These are phyloP conservation scores for Cecropterus lyciades DNA, from an alignment of 1,140 invertebrate species.

Conservation along the genomic window DNA sequence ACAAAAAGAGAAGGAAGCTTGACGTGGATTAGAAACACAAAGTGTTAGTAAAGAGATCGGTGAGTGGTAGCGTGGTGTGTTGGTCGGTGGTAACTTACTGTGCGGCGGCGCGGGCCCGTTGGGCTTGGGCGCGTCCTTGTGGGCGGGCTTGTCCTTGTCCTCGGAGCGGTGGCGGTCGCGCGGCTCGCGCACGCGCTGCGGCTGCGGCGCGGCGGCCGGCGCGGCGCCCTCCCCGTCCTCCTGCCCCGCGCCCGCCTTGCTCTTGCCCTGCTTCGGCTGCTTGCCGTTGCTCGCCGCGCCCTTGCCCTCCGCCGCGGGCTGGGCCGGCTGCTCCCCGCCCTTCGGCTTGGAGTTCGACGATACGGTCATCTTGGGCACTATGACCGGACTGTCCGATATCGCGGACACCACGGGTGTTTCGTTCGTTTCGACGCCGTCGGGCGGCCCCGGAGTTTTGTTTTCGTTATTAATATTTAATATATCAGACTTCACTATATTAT, in stretches of 20 bases:
- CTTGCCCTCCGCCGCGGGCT: conserved; percentile 65
- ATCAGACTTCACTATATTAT: conserved; percentile 76
- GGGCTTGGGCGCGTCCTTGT: conserved; percentile 43
- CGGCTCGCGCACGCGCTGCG: too few relatives aligned
- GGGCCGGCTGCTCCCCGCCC: conserved; percentile 59
- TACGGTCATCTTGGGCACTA: conserved; percentile 78
- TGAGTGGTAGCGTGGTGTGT: too few relatives aligned
- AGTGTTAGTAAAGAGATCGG: too few relatives aligned
- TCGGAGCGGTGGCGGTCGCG: conserved; percentile 56
- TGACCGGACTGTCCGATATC: conserved; percentile 77
- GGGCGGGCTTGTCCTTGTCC: conserved; percentile 53
- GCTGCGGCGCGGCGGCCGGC: conserved; percentile 13
- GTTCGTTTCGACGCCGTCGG: conserved; percentile 58
- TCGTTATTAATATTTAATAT: conserved; percentile 73
- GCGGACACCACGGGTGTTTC: conserved; percentile 75
- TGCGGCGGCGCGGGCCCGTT: conserved; percentile 56
- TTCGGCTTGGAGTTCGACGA: conserved; percentile 67
- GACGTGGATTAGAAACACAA: too few relatives aligned
- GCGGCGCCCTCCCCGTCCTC: conserved; percentile 21
- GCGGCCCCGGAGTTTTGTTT: conserved; percentile 63
- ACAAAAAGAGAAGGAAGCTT: too few relatives aligned
- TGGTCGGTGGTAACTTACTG: conserved; percentile 1
- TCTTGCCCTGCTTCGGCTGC: conserved; percentile 59
- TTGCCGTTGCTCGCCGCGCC: conserved; percentile 51
- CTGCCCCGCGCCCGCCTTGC: conserved; percentile 67